phyloP scores from a whole-genome alignment of 2,888 invertebrate species.

The Nomada flava region DNA sequence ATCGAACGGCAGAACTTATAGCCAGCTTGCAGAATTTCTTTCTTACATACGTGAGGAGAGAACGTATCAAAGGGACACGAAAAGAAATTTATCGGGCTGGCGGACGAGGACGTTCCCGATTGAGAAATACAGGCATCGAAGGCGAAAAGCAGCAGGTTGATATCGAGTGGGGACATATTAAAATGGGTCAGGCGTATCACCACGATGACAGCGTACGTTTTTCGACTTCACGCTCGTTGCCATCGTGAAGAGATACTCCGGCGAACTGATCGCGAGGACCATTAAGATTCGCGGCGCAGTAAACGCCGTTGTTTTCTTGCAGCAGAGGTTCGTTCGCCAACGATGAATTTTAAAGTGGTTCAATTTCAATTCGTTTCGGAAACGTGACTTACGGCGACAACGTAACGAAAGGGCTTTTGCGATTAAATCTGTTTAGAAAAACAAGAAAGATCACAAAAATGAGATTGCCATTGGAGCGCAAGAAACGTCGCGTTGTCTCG shows the following conservation, averaged over 20 bases:
- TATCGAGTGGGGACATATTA: constrained; percentile 63
- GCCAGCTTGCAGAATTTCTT: not conserved
- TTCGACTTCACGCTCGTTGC: constrained; percentile 52
- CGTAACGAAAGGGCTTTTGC: not conserved
- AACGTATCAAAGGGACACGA: constrained; percentile 3
- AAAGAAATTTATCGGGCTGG: constrained; percentile 26
- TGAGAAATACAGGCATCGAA: constrained; percentile 57
- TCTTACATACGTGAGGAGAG: not conserved
- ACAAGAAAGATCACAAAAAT: not conserved
- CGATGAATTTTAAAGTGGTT: constrained; percentile 2
- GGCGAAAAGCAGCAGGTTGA: constrained; percentile 63
- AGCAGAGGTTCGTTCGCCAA: not conserved
- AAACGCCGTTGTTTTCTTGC: not conserved
- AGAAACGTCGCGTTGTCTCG: not conserved
- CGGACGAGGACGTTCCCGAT: constrained; percentile 48
- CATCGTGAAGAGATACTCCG: constrained; percentile 45
- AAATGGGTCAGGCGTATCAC: constrained; percentile 70
- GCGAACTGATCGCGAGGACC: constrained; percentile 14
- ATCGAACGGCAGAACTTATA: not conserved
- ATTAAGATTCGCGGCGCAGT: not conserved
- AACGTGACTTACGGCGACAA: not conserved
- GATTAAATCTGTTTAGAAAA: not conserved
- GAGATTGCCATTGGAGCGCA: not conserved
- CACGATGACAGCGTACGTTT: constrained; percentile 60
- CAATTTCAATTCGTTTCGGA: constrained; percentile 4